Percentiles rank a stretch among this genome's conserved stretches.
Conservation (phyloP, 2,888 invertebrate species). For the Hypomecis atomaria region DNA sequence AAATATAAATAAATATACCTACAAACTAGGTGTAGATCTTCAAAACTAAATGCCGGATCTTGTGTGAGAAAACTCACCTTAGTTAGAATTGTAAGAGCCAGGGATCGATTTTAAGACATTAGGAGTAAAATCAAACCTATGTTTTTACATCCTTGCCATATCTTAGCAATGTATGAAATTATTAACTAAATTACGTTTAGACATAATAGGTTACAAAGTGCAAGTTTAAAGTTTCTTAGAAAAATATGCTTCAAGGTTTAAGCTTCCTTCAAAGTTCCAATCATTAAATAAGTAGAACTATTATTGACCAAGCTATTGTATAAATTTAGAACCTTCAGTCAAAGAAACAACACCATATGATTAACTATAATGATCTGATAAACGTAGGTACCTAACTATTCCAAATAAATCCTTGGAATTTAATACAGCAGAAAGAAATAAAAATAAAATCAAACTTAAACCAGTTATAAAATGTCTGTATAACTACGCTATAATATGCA, state of each 20-base stretch:
- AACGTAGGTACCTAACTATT: not conserved
- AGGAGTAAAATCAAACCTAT: too few relatives aligned
- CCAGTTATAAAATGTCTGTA: not conserved
- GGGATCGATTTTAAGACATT: too few relatives aligned
- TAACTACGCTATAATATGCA: not conserved
- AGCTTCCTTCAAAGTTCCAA: conserved; percentile 2
- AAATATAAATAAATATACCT: too few relatives aligned
- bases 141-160: too few relatives aligned
- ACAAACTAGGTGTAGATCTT: too few relatives aligned
- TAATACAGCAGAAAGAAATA: not conserved
- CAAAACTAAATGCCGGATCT: too few relatives aligned
- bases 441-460: not conserved
- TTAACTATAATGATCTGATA: conserved; percentile 12
- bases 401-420: conserved; percentile 11
- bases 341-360: conserved; percentile 8
- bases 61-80: too few relatives aligned
- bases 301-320: conserved; percentile 3
- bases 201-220: not conserved
- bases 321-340: conserved; percentile 8
- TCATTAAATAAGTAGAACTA: not conserved
- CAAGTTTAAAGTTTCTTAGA: conserved; percentile 2
- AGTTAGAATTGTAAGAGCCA: too few relatives aligned
- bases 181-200: too few relatives aligned
- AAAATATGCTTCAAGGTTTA: not conserved
- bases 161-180: too few relatives aligned